These are phyloP conservation scores for Callyntrura sp. DNA, from an alignment of 2,888 invertebrate genomes.

Conservation along the genomic window DNA sequence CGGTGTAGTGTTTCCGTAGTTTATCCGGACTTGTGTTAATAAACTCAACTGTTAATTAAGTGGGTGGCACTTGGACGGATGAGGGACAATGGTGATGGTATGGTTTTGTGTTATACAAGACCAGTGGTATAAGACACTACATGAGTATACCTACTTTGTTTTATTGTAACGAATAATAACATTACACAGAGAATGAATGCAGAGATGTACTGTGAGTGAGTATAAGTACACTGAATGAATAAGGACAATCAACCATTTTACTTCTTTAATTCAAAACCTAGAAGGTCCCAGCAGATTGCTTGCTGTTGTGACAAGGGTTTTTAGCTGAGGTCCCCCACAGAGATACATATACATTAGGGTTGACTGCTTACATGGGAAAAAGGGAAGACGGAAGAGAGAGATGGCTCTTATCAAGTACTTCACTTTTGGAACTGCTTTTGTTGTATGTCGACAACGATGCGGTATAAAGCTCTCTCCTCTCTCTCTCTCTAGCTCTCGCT, in stretches of 20 bases:
- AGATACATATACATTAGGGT: conserved; percentile 73
- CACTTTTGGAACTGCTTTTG: conserved; percentile 52
- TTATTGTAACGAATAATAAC: no score
- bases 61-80: conserved; percentile 52
- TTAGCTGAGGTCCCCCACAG: conserved; percentile 67
- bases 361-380: conserved; percentile 41
- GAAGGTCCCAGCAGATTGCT: conserved; percentile 65
- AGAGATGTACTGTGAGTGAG: no score
- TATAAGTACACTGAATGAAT: no score
- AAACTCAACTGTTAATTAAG: conserved; percentile 64
- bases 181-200: neutral
- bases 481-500: no score
- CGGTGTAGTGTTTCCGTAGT: neutral
- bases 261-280: conserved; percentile 30
- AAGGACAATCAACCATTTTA: no score
- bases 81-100: no score
- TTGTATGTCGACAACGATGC: conserved; percentile 36
- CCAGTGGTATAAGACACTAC: no score
- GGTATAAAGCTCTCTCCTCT: conserved; percentile 33
- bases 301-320: conserved; percentile 75
- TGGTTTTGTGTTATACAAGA: no score
- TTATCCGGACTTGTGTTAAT: neutral
- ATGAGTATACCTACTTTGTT: no score
- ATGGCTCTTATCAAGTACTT: conserved; percentile 64
- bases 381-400: conserved; percentile 38